phyloP scores from a whole-genome alignment of 2,888 invertebrate species.

The Ectobius pallidus region DNA sequence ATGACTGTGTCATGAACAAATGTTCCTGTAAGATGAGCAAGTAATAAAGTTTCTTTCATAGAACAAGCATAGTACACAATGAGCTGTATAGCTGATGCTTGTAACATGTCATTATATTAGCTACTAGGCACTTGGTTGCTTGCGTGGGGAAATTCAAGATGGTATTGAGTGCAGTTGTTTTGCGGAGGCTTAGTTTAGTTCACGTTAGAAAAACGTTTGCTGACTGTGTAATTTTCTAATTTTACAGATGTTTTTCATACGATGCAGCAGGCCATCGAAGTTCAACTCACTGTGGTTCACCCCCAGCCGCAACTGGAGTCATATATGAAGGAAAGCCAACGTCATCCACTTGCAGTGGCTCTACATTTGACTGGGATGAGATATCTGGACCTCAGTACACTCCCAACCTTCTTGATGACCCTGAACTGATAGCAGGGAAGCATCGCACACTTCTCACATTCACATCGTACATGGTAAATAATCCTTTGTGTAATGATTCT shows the following conservation, averaged over 20 bases:
- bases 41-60: too few relatives aligned
- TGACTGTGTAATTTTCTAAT: neutral
- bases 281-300: conserved; percentile 55
- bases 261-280: conserved; percentile 68
- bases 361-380: conserved; percentile 61
- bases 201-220: too few relatives aligned
- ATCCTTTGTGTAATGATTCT: too few relatives aligned
- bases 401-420: conserved; percentile 91
- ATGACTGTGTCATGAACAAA: too few relatives aligned
- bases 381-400: conserved; percentile 65
- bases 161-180: too few relatives aligned
- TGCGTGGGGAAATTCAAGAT: too few relatives aligned
- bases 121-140: too few relatives aligned
- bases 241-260: conserved; percentile 74
- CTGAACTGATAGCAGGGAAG: conserved; percentile 87
- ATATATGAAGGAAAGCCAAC: neutral
- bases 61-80: too few relatives aligned
- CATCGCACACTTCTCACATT: conserved; percentile 86
- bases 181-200: too few relatives aligned
- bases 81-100: too few relatives aligned
- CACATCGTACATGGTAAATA: conserved; percentile 80
- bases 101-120: too few relatives aligned
- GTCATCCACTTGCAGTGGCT: neutral
- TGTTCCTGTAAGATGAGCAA: too few relatives aligned
- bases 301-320: conserved; percentile 56